Evolutionary conservation across 2,888 invertebrate genomes (phyloP), one percentile per base, ranked within the genome.

Genomic region (Taphrorychus bicolor): DNA sequence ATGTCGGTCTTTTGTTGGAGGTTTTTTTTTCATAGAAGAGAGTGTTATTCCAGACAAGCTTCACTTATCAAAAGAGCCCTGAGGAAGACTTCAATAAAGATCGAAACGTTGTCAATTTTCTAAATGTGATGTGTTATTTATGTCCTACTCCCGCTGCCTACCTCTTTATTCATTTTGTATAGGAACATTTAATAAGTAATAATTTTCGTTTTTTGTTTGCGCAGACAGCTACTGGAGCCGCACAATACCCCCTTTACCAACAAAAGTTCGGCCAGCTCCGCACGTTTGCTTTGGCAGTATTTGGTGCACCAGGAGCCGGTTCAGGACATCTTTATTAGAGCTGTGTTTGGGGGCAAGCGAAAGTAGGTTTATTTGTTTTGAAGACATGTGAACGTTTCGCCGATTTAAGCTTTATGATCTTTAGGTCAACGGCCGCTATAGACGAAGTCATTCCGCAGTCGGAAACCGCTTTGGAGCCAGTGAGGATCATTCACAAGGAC

Each of bases 401-500:
- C n/a, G 32, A 1, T 32, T 32, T 32, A 32, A 1, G 11, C 7
- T 32, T 3, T 32, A 5, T 32, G 1, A 32, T 9, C 7, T 32
- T 32, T 18, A 70, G 66, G 19, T 51, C 70, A 22, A 48, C 59
- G 3, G 83, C 84, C 23, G 85, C 88, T 21, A 83, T 86, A 62
- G 86, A 85, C 32, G 84, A 80, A 56, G 80, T 81, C 67, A 76
- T 83, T 54, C 80, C 81, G n/a, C 80, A 81, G 70, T 79, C 80
- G 0, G 82, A 84, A 70, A 78, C 80, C 2, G 70, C 75, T 5
- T 16, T 89, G 66, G 95, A 95, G 78, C 95, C 95, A 7, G 94
- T 97, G 67, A 88, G 97, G 73, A 95, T 99, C 75, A 95, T 99
- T 73, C 98, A 99, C 83, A 98, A 98, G 83, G 99, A 99, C 80